Evolutionary conservation across 2,113 vertebrate genomes (phyloP), one percentile per base, ranked within the genome.

Genomic region (Hyaena hyaena): DNA sequence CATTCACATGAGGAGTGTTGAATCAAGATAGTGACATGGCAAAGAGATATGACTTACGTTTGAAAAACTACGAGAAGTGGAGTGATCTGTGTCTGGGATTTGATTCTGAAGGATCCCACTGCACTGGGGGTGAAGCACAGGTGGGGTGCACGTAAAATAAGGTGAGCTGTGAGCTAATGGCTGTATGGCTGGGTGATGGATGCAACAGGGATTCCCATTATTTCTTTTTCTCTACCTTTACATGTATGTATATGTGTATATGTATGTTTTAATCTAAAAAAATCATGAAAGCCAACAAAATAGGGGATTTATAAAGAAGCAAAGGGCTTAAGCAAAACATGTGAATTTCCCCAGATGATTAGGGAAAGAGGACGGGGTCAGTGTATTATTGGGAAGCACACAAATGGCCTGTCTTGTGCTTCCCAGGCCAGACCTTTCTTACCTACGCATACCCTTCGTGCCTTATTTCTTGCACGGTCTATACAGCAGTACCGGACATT

Each of bases 1-100:
- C 97, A 97, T 89, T 98, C 97, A 97, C 93, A 95, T 98, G 90
- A 96, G 79, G 90, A 4, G 76, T 93, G 93, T 96, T 93, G 86
- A 98, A 96, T 97, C 96, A 97, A 97, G 96, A 98, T 97, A 95
- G 95, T 97, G 97, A 97, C 97, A 95, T 95, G 98, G 95, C 97
- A 98, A 96, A 97, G 45, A 98, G 88, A 96, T 97, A 63, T 17
- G 93, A 93, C 86, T 84, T 97, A 19, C 90, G 93, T 92, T 84
- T 96, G 71, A 96, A 96, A 97, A 73, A 15, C 58, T 21, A 19
- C 23, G 58, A 92, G 86, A 81, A 85, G 43, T 55, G 23, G 81
- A 55, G 77, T 16, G 26, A 84, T 55, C 21, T 63, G 6, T 31
- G 35, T 80, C 95, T 93, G 14, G 55, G 39, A 82, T 71, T 92